Evolutionary conservation across 2,888 invertebrate species (phyloP).

Genomic region (Lasioglossum calceatum): DNA sequence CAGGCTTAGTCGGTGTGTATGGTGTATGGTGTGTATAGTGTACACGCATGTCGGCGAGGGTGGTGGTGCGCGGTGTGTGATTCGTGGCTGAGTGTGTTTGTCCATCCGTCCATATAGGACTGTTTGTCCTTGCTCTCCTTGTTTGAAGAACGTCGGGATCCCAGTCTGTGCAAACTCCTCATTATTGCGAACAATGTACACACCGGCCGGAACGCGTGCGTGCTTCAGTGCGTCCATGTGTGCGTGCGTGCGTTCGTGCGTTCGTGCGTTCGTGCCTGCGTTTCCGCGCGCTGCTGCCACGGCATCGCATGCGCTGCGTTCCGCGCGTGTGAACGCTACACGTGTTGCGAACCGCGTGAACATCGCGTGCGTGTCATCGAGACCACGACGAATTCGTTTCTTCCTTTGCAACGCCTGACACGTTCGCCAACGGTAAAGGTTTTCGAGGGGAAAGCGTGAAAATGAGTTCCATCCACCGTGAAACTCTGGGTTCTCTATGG

Average conservation of each 20-base stretch:
- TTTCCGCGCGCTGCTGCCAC: slow-evolving; percentile 5
- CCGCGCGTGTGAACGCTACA: slow-evolving; percentile 48
- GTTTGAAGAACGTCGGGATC: slow-evolving; percentile 83
- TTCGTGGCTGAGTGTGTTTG: slow-evolving; percentile 79
- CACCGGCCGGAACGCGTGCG: slow-evolving; percentile 41
- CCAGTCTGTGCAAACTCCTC: slow-evolving; percentile 83
- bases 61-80: slow-evolving; percentile 65
- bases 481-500: background rate
- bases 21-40: background rate
- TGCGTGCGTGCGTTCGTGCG: slow-evolving; percentile 4
- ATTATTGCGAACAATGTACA: slow-evolving; percentile 80
- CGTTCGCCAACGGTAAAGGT: background rate
- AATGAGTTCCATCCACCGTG: background rate
- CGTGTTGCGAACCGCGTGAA: slow-evolving; percentile 49
- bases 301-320: background rate
- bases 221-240: slow-evolving; percentile 33
- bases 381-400: slow-evolving; percentile 34
- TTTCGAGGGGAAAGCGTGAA: background rate
- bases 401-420: background rate
- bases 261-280: background rate
- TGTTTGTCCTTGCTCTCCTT: slow-evolving; percentile 82
- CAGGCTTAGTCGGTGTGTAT: slow-evolving; percentile 20
- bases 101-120: slow-evolving; percentile 79
- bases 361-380: slow-evolving; percentile 45
- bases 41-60: slow-evolving; percentile 49